A percentile compares a stretch with the other conserved stretches of the same genome.
Conservation (phyloP, 2,888 invertebrate species). For the Pristionchus exspectatus region DNA sequence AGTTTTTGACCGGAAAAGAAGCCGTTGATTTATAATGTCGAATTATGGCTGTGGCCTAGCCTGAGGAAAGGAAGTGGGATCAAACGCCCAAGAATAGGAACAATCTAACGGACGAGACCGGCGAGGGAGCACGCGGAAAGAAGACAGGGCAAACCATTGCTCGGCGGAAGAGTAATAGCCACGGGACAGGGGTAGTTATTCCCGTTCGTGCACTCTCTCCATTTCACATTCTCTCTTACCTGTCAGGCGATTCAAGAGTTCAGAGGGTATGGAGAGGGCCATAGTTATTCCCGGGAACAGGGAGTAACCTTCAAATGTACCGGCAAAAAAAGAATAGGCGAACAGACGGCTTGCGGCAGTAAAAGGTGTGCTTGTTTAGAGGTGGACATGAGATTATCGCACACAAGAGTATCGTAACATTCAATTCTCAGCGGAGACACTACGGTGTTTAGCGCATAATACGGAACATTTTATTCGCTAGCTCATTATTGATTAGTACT, state of each 20-base stretch:
- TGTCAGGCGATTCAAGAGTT: not conserved
- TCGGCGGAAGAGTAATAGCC: constrained; percentile 21
- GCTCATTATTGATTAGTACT: too few relatives aligned
- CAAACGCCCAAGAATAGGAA: not conserved
- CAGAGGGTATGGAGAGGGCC: not conserved
- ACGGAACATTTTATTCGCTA: too few relatives aligned
- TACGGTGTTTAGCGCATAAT: too few relatives aligned
- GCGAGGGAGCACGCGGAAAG: not conserved
- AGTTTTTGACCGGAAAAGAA: not conserved
- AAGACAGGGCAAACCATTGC: not conserved
- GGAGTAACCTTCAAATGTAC: not conserved
- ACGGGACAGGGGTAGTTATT: constrained; percentile 30
- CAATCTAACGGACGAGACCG: too few relatives aligned
- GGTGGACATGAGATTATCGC: not conserved
- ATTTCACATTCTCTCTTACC: not conserved
- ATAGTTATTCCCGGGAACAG: not conserved
- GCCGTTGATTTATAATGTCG: not conserved
- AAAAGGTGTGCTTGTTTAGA: not conserved
- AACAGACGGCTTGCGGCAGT: not conserved
- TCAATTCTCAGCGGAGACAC: too few relatives aligned
- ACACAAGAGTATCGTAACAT: too few relatives aligned
- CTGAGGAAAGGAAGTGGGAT: not conserved
- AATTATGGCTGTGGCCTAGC: not conserved
- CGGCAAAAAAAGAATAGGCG: not conserved
- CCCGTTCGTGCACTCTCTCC: not conserved